Conservation (phyloP, 2,113 vertebrate genomes). For the Hyperopisus bebe region DNA sequence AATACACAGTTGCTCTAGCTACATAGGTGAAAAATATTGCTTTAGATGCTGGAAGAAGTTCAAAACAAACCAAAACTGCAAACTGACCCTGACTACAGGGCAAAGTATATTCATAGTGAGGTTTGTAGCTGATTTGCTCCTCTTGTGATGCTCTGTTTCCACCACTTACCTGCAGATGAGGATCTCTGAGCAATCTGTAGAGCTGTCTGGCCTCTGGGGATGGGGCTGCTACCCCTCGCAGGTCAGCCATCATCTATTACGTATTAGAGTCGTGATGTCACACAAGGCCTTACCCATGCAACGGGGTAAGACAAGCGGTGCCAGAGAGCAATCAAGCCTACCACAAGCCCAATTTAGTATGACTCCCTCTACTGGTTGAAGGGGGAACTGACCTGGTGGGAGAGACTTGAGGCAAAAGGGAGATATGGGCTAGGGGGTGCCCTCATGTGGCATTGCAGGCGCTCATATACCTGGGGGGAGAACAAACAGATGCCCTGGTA, state of each 20-base stretch:
- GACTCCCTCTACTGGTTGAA: neutral
- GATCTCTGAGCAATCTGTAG: constrained; percentile 64
- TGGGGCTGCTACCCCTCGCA: constrained; percentile 46
- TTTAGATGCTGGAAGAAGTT: neutral
- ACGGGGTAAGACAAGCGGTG: neutral
- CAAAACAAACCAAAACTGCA: neutral
- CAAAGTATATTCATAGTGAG: neutral
- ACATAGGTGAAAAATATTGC: neutral
- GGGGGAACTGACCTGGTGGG: constrained; percentile 69
- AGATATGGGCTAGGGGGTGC: constrained; percentile 60
- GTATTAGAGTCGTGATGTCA: neutral
- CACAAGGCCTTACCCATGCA: neutral
- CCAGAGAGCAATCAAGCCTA: neutral
- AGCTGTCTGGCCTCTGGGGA: constrained; percentile 76
- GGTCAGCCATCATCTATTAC: constrained; percentile 52
- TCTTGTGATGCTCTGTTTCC: neutral
- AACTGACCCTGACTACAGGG: neutral
- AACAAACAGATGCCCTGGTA: neutral
- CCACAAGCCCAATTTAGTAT: neutral
- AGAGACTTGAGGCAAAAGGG: constrained; percentile 60
- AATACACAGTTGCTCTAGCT: neutral
- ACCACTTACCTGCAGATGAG: constrained; percentile 74
- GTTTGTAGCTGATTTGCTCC: neutral
- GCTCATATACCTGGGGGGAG: constrained; percentile 73
- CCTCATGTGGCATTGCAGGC: constrained; percentile 69